These are phyloP conservation scores for Grammomys surdaster DNA, from an alignment of 2,113 vertebrate species.

Conservation along the genomic window DNA sequence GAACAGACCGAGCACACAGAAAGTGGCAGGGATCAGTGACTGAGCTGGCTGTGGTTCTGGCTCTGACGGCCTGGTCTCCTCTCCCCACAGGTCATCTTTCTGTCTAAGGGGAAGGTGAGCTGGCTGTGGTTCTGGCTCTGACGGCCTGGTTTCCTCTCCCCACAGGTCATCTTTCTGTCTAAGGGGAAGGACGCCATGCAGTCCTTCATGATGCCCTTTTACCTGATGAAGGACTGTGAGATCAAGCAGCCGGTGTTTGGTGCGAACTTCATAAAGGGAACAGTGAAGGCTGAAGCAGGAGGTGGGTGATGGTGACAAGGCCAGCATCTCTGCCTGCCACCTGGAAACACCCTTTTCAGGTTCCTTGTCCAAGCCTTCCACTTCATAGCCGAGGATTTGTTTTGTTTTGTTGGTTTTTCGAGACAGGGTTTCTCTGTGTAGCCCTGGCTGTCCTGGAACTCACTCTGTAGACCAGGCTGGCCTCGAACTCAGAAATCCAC, in stretches of 20 bases:
- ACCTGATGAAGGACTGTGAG: slow-evolving; percentile 97
- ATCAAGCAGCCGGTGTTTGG: slow-evolving; percentile 98
- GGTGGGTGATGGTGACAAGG: slow-evolving; percentile 89
- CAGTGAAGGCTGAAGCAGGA: slow-evolving; percentile 93
- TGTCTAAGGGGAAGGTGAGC: too few relatives aligned
- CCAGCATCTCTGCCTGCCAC: background rate
- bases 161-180: slow-evolving; percentile 95
- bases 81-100: too few relatives aligned
- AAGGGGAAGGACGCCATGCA: slow-evolving; percentile 94
- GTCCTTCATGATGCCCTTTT: slow-evolving; percentile 99
- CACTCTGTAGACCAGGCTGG: too few relatives aligned
- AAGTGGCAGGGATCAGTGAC: background rate
- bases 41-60: too few relatives aligned
- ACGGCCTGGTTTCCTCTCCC: slow-evolving; percentile 29
- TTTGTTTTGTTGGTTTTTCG: too few relatives aligned
- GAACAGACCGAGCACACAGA: background rate
- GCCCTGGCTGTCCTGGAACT: too few relatives aligned
- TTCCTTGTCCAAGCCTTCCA: background rate
- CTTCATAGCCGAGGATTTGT: background rate
- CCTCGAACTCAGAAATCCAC: too few relatives aligned
- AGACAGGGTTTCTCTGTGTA: too few relatives aligned
- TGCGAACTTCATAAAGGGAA: slow-evolving; percentile 97
- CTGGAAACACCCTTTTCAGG: background rate
- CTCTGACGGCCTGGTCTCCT: too few relatives aligned
- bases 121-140: background rate